Evolutionary conservation across 1,140 invertebrate species (phyloP), one percentile per base, ranked within the genome.

Genomic region (Drosophila ogumai): DNA sequence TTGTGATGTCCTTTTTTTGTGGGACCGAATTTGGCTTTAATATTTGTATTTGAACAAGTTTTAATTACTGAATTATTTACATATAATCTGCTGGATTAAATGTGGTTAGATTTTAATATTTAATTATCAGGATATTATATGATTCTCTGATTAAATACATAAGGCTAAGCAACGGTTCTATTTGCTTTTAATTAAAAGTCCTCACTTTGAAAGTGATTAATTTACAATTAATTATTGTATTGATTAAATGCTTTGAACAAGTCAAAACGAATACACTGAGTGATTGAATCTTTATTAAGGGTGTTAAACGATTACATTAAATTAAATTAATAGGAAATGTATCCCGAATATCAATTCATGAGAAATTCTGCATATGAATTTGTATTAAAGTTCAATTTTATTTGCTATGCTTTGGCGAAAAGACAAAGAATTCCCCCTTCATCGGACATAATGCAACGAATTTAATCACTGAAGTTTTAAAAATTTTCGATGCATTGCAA

Each of bases 61-160:
- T 69, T 19, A 46, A 69, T 71, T 71, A 32, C 41, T 6, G 6
- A 44, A 68, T 12, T 31, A 49, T 40, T 66, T 17, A 8, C 25
- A 47, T 32, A 10, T 13, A 32, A 40, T 46, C 9, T 28, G 32
- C 5, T 6, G 28, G 31, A 15, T 52, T 52, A 22, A 32, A 13
- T 32, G 47, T 60, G 43, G 13, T 13, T 60, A 54, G 10, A 54
- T 12, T n/a, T 28, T 6, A n/a, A 15, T 63, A 54, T 54, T 54
- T 54, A 36, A 54, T 36, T 22, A 15, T 6, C 2, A 36, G 32
- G 19, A 7, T 36, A 34, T 52, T 8, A 32, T 36, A 6, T 54
- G 4, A 15, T 15, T 22, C 10, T 19, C 13, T 36, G 50, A 22
- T 7, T 15, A 15, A 36, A 54, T 36, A 22, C 34, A 36, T 36